Evolutionary conservation across 1,140 invertebrate species (phyloP).

Genomic region (Leguminivora glycinivorella): DNA sequence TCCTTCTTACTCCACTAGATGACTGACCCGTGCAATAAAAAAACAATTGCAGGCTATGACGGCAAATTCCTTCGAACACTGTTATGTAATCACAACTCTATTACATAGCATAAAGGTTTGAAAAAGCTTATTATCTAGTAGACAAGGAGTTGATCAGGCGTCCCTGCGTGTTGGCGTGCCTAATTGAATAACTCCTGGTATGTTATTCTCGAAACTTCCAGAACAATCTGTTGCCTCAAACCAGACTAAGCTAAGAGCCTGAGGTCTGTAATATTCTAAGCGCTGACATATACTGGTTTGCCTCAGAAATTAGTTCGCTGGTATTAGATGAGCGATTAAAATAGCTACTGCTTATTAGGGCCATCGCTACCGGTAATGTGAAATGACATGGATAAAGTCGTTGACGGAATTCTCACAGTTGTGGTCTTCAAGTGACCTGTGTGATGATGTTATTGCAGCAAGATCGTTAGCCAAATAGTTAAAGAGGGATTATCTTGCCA

Average conservation of each 20-base stretch:
- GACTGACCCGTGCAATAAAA: conserved; percentile 4
- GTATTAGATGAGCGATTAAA: neutral
- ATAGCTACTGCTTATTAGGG: conserved; percentile 1
- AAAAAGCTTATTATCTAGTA: neutral
- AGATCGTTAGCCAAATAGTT: neutral
- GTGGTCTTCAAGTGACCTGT: neutral
- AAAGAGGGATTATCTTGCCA: too few species aligned
- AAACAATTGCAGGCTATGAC: conserved; percentile 10
- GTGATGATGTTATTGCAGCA: neutral
- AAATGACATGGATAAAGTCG: conserved; percentile 5
- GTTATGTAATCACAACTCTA: neutral
- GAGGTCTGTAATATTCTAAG: neutral
- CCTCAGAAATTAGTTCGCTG: neutral
- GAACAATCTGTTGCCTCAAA: neutral
- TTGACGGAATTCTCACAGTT: neutral
- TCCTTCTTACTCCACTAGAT: neutral
- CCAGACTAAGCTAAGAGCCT: neutral
- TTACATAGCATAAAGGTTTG: neutral
- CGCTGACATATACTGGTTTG: neutral
- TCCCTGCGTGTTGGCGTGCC: conserved; percentile 9
- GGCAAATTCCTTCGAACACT: neutral
- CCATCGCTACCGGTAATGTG: conserved; percentile 3
- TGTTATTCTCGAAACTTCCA: neutral
- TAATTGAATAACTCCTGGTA: conserved; percentile 10
- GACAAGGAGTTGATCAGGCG: conserved; percentile 5